phyloP scores from a whole-genome alignment of 2,888 invertebrate genomes.

The Girardia tigrina region DNA sequence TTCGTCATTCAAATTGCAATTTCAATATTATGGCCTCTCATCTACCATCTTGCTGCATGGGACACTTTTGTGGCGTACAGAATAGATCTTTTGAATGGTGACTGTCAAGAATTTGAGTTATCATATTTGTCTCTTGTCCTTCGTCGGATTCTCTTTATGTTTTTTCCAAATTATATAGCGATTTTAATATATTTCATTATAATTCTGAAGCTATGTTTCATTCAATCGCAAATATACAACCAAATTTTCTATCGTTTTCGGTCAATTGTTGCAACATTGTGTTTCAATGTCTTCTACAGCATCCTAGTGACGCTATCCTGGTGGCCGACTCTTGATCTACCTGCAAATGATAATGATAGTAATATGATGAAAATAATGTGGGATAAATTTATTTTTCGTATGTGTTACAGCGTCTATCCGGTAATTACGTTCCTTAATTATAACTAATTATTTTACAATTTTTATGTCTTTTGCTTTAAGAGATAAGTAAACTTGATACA shows the following conservation, averaged over 20 bases:
- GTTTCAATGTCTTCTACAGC: neutral
- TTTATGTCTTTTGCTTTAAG: too few species aligned
- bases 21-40: neutral
- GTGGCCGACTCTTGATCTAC: neutral
- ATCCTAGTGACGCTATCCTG: neutral
- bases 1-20: neutral
- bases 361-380: too few species aligned
- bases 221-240: neutral
- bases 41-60: neutral
- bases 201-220: neutral
- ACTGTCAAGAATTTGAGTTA: neutral
- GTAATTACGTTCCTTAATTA: too few species aligned
- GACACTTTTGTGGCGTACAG: neutral
- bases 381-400: neutral
- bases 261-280: neutral
- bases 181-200: neutral
- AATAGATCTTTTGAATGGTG: neutral
- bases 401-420: constrained; percentile 8
- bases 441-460: too few species aligned
- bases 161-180: neutral
- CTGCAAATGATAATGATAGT: neutral
- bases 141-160: neutral
- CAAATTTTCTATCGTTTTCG: neutral
- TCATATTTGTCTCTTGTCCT: neutral
- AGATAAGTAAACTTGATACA: too few species aligned